A percentile compares a stretch with the other conserved stretches of the same genome.
These are phyloP conservation scores for Ptyas mucosa DNA, from an alignment of 2,113 vertebrate species.

Conservation along the genomic window DNA sequence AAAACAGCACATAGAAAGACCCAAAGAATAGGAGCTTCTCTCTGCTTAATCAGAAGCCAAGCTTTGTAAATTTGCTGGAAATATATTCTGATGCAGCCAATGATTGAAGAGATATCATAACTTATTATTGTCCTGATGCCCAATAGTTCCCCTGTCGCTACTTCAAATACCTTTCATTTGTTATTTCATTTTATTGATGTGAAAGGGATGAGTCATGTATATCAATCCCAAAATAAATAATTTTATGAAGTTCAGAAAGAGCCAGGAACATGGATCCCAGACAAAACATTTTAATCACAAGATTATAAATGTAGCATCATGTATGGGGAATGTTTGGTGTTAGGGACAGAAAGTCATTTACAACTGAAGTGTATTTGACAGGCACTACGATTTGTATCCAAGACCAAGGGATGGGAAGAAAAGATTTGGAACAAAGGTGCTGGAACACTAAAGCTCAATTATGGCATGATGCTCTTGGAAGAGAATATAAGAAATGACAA, in stretches of 20 bases:
- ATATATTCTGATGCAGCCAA: conserved; percentile 51
- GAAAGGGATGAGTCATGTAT: conserved; percentile 2
- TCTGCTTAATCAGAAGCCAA: conserved; percentile 35
- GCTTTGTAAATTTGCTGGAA: conserved; percentile 50
- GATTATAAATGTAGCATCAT: conserved; percentile 35
- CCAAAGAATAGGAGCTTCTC: conserved; percentile 17
- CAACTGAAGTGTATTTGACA: background rate
- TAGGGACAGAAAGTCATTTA: background rate
- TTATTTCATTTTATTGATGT: background rate
- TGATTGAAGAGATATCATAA: conserved; percentile 40
- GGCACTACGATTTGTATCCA: background rate
- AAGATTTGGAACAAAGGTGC: background rate
- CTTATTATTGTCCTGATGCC: conserved; percentile 39
- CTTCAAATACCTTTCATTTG: background rate
- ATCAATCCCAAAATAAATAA: conserved; percentile 49
- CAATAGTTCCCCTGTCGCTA: background rate
- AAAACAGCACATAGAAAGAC: background rate
- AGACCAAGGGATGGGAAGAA: accelerated
- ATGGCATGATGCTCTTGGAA: background rate
- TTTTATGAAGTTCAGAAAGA: conserved; percentile 26
- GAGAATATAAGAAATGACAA: background rate
- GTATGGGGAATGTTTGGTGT: background rate
- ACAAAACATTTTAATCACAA: background rate
- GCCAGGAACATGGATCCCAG: background rate
- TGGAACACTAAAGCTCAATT: background rate